Percentiles rank a stretch among this genome's conserved stretches.
These are phyloP conservation scores for Lordiphosa clarofinis DNA, from an alignment of 1,140 invertebrate genomes.

Conservation along the genomic window DNA sequence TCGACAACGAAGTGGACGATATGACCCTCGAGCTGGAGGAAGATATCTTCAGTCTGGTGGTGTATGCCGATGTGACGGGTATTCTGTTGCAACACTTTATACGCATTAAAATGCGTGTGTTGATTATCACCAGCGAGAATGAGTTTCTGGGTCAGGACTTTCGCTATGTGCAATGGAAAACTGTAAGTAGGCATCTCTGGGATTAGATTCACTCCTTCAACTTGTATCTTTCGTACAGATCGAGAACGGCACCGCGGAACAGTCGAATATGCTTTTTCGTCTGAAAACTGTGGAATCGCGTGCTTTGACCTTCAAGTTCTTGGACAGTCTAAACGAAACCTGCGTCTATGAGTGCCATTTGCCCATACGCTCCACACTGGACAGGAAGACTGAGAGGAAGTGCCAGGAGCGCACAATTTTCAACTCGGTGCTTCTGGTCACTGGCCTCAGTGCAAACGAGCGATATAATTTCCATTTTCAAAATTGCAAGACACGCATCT, in stretches of 20 bases:
- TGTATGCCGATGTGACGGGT: slow-evolving; percentile 70
- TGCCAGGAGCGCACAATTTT: slow-evolving; percentile 60
- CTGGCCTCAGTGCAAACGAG: slow-evolving; percentile 48
- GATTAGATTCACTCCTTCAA: slow-evolving; percentile 11
- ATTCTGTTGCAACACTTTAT: slow-evolving; percentile 64
- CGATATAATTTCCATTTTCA: slow-evolving; percentile 65
- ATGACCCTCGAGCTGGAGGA: slow-evolving; percentile 58
- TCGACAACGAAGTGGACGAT: slow-evolving; percentile 59
- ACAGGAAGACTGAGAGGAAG: slow-evolving; percentile 53
- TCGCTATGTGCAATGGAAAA: slow-evolving; percentile 79
- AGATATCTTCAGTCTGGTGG: slow-evolving; percentile 66
- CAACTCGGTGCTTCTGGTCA: slow-evolving; percentile 63
- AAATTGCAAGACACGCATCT: slow-evolving; percentile 64
- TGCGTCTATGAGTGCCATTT: slow-evolving; percentile 69
- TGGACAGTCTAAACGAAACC: slow-evolving; percentile 69
- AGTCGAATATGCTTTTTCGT: slow-evolving; percentile 64
- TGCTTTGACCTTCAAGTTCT: slow-evolving; percentile 61
- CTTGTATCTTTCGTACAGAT: slow-evolving; percentile 35
- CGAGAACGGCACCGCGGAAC: slow-evolving; percentile 69
- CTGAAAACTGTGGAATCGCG: slow-evolving; percentile 67
- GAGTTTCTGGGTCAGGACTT: slow-evolving; percentile 73
- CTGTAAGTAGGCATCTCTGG: slow-evolving; percentile 76
- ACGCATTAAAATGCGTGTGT: slow-evolving; percentile 70
- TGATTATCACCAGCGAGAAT: slow-evolving; percentile 72
- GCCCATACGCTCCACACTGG: slow-evolving; percentile 44